Evolutionary conservation across 2,888 invertebrate species (phyloP).

Genomic region (Kuschelorhynchus macadamiae): DNA sequence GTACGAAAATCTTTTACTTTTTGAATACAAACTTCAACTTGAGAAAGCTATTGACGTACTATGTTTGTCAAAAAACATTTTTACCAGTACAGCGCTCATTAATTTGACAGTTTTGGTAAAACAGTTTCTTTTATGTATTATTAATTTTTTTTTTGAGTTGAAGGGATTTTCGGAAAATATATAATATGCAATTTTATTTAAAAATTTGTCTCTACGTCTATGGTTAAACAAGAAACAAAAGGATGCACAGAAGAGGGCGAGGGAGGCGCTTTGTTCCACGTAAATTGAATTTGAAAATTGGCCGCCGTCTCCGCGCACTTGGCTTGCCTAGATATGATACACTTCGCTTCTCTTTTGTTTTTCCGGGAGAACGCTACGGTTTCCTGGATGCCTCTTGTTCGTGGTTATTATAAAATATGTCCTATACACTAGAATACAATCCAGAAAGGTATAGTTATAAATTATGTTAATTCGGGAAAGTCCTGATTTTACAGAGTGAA

Average conservation of each 20-base stretch:
- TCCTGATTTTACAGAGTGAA: too few species aligned
- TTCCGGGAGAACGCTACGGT: slow-evolving; percentile 10
- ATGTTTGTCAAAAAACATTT: too few species aligned
- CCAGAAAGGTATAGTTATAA: not conserved
- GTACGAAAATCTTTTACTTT: too few species aligned
- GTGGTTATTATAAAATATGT: slow-evolving; percentile 19
- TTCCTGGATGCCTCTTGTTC: not conserved
- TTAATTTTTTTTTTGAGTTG: too few species aligned
- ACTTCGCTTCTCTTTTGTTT: slow-evolving; percentile 60
- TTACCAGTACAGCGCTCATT: too few species aligned
- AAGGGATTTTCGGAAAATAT: too few species aligned
- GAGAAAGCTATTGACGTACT: too few species aligned
- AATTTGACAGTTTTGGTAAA: too few species aligned
- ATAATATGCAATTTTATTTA: too few species aligned
- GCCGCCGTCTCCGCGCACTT: slow-evolving; percentile 65
- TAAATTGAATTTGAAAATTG: slow-evolving; percentile 69
- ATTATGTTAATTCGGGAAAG: too few species aligned
- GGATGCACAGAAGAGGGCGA: slow-evolving; percentile 36
- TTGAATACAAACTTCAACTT: too few species aligned
- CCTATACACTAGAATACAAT: slow-evolving; percentile 3
- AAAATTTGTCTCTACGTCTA: slow-evolving; percentile 8
- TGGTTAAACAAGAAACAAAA: slow-evolving; percentile 5
- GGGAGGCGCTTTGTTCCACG: slow-evolving; percentile 66
- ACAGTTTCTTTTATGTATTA: too few species aligned
- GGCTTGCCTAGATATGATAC: slow-evolving; percentile 62